Percentiles rank a stretch among this genome's conserved stretches.
Conservation (phyloP, 2,888 invertebrate species). For the Zootermopsis nevadensis region DNA sequence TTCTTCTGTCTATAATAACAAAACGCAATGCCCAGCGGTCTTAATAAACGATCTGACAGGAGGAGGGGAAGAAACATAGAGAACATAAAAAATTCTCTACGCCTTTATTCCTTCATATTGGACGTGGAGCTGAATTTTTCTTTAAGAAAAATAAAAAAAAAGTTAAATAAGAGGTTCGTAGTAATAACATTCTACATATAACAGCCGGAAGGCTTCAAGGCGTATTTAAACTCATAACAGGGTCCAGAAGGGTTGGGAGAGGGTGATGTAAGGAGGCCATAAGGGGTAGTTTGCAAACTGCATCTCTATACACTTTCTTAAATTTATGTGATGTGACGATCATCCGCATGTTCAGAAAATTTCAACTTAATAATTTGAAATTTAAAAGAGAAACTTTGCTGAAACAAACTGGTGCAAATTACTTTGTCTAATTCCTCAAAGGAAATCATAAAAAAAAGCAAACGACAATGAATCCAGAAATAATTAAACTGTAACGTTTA, state of each 20-base stretch:
- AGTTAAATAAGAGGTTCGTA: constrained; percentile 42
- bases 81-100: constrained; percentile 24
- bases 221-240: constrained; percentile 35
- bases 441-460: too few species aligned
- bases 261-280: neutral
- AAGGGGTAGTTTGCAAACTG: neutral
- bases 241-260: constrained; percentile 19
- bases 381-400: too few species aligned
- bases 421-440: too few species aligned
- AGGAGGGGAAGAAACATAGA: constrained; percentile 5
- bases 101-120: constrained; percentile 37
- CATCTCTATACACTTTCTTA: neutral
- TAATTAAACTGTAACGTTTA: neutral
- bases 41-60: constrained; percentile 39
- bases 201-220: constrained; percentile 41
- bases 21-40: constrained; percentile 44
- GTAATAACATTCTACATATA: constrained; percentile 46
- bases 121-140: constrained; percentile 31
- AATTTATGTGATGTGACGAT: neutral
- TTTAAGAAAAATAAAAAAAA: constrained; percentile 31
- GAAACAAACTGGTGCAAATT: too few species aligned
- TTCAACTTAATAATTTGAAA: neutral
- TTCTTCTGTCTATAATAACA: constrained; percentile 18
- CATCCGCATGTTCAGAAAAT: neutral
- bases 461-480: too few species aligned